Evolutionary conservation across 2,113 vertebrate species (phyloP).

Genomic region (Rhagologus leucostigma): DNA sequence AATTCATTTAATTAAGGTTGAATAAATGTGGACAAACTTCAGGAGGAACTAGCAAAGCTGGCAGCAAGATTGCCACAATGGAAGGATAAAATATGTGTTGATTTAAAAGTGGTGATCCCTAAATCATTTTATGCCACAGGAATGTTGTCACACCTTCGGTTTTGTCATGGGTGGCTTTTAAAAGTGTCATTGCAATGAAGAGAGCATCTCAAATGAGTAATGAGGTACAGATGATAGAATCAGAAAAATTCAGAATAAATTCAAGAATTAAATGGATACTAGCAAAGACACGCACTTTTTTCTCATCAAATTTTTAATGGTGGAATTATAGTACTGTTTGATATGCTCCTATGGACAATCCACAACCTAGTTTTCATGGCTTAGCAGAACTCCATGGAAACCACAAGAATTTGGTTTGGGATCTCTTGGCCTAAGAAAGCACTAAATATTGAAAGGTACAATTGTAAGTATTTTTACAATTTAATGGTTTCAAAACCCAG

Average conservation of each 20-base stretch:
- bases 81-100: background rate
- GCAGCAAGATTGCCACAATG: background rate
- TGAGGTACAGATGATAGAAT: background rate
- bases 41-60: background rate
- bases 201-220: background rate
- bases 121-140: background rate
- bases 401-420: constrained; percentile 20
- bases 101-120: background rate
- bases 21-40: background rate
- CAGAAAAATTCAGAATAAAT: background rate
- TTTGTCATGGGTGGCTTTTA: background rate
- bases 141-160: background rate
- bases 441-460: background rate
- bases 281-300: background rate
- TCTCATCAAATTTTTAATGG: background rate
- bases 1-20: background rate
- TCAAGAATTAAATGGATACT: background rate
- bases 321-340: background rate
- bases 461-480: constrained; percentile 30
- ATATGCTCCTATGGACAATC: background rate
- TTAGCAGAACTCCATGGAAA: constrained; percentile 18
- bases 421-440: constrained; percentile 1
- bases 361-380: background rate
- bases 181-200: background rate
- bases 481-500: background rate